Evolutionary conservation across 2,888 invertebrate species (phyloP).

Genomic region (Scelioninae gen. 1): DNA sequence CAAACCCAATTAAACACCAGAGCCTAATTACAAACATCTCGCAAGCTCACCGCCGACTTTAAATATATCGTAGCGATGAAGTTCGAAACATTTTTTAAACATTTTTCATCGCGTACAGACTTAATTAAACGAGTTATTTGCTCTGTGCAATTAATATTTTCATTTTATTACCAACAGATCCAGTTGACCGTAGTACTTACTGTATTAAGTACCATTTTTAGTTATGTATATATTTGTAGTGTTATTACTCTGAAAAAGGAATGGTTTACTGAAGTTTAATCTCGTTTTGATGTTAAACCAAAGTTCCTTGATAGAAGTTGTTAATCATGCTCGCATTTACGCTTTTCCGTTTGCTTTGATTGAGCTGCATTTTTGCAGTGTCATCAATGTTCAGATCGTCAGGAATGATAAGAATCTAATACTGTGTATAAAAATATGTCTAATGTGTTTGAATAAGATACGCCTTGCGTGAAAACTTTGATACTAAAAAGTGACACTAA

Average conservation of each 20-base stretch:
- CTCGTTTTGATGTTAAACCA: conserved; percentile 32
- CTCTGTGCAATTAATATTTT: conserved; percentile 76
- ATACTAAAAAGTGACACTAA: too few species aligned
- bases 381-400: not conserved
- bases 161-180: conserved; percentile 71
- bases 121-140: conserved; percentile 75
- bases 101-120: conserved; percentile 67
- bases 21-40: conserved; percentile 42
- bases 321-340: conserved; percentile 29
- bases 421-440: too few species aligned
- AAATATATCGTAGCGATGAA: conserved; percentile 12
- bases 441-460: too few species aligned
- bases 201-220: conserved; percentile 10
- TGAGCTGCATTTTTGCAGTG: conserved; percentile 23
- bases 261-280: conserved; percentile 14
- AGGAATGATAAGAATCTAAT: not conserved
- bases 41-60: conserved; percentile 14
- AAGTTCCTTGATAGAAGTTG: conserved; percentile 18
- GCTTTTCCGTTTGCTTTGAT: conserved; percentile 7
- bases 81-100: conserved; percentile 33
- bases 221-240: conserved; percentile 31
- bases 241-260: conserved; percentile 15
- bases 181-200: conserved; percentile 22
- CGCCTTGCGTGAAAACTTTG: too few species aligned
- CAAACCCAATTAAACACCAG: conserved; percentile 37